Base-by-base conservation (phyloP, 1,140 invertebrate genomes). In the Pachyrhynchus sulphureomaculatus region DNA sequence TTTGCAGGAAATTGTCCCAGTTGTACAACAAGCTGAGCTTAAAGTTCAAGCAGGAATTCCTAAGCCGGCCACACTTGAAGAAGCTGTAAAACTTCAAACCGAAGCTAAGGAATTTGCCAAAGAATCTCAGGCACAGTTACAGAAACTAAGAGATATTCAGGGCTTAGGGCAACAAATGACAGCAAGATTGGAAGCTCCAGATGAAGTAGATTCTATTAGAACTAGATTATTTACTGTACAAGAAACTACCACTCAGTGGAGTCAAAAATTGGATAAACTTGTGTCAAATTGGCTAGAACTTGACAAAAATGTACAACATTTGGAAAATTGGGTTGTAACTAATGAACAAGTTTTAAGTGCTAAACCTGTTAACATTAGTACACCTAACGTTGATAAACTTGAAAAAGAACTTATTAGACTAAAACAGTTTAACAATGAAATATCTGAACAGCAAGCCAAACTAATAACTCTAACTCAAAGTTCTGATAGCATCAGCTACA, bases 1-100 rank as follows among this genome's bases (percentile, higher is more conserved):
- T 64, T 79, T 91, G 21, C 82, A 89, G 52, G 84, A 91, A 75
- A 82, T 97, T 21, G 89, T 90, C 74, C 92, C 92, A 1, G 95
- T 93, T 88, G 83, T 96, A 53, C 89, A 94, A 71, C 82, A 92
- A 72, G 90, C 89, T 18, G 92, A 96, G 80, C 78, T 87, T 9
- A 88, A 88, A 75, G 79, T 89, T 24, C 83, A 86, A 51, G 83
- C 83, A 62, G 86, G 87, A 45, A 75, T 89, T 33, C 83, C 87
- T 65, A 88, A 90, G 76, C 89, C 89, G n/a, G 75, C 85, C 1
- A 87, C 84, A 41, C 77, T 96, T 18, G 76, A 86, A 63, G 92
- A 96, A 80, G 92, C 92, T 0, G 81, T 87, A 59, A 82, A 88
- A 67, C 81, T 91, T 72, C 83, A 91, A 72, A 79, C 87, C 54